These are phyloP conservation scores for Archips crataeganus DNA, from an alignment of 2,888 invertebrate species.

Conservation along the genomic window DNA sequence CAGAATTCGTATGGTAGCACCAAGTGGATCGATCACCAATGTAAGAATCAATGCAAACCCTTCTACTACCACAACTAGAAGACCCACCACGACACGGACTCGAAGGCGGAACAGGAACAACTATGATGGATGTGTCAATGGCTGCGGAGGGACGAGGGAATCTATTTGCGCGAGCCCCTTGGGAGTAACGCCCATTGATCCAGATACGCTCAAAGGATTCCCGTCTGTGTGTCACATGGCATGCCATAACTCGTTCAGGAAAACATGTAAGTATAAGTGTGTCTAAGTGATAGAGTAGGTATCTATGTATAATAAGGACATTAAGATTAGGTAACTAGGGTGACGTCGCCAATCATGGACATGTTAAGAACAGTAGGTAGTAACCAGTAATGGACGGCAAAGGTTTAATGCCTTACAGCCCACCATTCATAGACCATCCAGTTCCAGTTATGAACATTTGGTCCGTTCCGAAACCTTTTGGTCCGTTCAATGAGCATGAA, in stretches of 20 bases:
- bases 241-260: conserved; percentile 77
- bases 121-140: conserved; percentile 68
- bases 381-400: too few species aligned
- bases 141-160: conserved; percentile 67
- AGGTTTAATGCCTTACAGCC: too few species aligned
- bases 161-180: conserved; percentile 73
- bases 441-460: too few species aligned
- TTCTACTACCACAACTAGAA: conserved; percentile 50
- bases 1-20: conserved; percentile 69
- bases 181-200: conserved; percentile 62
- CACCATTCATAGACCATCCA: too few species aligned
- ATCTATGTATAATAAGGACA: too few species aligned
- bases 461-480: too few species aligned
- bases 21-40: conserved; percentile 70
- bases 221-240: conserved; percentile 80
- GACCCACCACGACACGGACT: conserved; percentile 51
- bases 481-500: too few species aligned
- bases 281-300: too few species aligned
- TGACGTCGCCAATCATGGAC: too few species aligned
- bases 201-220: conserved; percentile 74
- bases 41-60: conserved; percentile 62
- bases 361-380: too few species aligned
- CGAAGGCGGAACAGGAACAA: conserved; percentile 60
- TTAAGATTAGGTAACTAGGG: too few species aligned
- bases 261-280: conserved; percentile 64